phyloP scores from a whole-genome alignment of 2,797 vertebrate genomes.

The Syngnathus acus region DNA sequence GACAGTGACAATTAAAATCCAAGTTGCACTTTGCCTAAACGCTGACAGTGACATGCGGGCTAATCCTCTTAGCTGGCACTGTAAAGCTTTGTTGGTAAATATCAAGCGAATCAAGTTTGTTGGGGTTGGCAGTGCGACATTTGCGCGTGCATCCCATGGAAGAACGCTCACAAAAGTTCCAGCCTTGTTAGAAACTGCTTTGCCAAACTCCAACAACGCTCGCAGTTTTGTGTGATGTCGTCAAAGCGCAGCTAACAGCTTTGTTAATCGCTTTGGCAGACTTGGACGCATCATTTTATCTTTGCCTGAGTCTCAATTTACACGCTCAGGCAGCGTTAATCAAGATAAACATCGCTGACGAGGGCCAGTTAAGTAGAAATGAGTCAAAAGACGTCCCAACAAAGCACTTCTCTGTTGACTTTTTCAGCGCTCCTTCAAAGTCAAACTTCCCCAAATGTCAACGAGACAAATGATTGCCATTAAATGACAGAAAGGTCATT shows the following conservation, averaged over 20 bases:
- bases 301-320: neutral
- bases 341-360: constrained; percentile 1
- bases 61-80: constrained; percentile 74
- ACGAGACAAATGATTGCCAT: neutral
- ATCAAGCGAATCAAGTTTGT: constrained; percentile 64
- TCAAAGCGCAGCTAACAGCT: neutral
- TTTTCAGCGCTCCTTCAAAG: neutral
- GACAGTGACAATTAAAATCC: constrained; percentile 1
- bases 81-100: constrained; percentile 71
- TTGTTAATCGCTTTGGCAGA: constrained; percentile 4
- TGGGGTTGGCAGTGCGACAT: constrained; percentile 51
- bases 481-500: neutral
- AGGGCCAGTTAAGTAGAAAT: neutral
- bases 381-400: neutral
- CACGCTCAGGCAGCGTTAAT: neutral
- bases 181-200: constrained; percentile 69
- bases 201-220: neutral
- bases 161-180: constrained; percentile 60
- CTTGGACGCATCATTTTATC: constrained; percentile 3
- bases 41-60: constrained; percentile 10
- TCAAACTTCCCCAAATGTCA: neutral
- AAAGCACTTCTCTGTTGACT: neutral
- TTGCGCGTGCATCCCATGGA: constrained; percentile 60
- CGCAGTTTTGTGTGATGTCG: neutral
- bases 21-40: constrained; percentile 9